A percentile compares a stretch with the other conserved stretches of the same genome.
These are phyloP conservation scores for Antedon bifida DNA, from an alignment of 35 echinoderm and acorn worm species.

Conservation along the genomic window DNA sequence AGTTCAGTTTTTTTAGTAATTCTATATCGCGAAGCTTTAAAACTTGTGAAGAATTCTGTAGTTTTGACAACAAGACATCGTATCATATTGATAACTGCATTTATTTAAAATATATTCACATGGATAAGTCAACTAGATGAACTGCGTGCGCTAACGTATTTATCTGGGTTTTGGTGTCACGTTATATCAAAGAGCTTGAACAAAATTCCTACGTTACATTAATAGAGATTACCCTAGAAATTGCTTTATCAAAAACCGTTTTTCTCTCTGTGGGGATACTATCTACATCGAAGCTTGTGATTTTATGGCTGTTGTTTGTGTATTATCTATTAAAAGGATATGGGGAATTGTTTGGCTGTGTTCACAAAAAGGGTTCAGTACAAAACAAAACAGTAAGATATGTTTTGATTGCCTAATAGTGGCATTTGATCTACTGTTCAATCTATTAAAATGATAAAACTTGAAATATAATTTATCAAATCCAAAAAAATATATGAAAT, in stretches of 20 bases:
- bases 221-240: background rate
- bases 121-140: background rate
- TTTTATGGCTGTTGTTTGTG: background rate
- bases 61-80: background rate
- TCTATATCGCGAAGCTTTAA: background rate
- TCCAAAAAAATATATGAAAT: too few relatives aligned
- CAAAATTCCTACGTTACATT: background rate
- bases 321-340: too few relatives aligned
- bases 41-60: background rate
- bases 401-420: too few relatives aligned
- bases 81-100: background rate
- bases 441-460: too few relatives aligned
- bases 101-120: background rate
- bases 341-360: too few relatives aligned
- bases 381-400: too few relatives aligned
- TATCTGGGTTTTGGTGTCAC: slow-evolving; percentile 1
- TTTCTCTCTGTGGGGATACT: background rate
- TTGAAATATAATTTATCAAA: too few relatives aligned
- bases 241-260: background rate
- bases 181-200: background rate
- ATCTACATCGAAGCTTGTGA: background rate
- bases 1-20: background rate
- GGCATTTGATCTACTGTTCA: too few relatives aligned
- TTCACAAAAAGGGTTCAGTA: too few relatives aligned
- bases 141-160: background rate